Evolutionary conservation across 2,797 vertebrate species (phyloP).

Genomic region (Hydrocynus forskahlii): DNA sequence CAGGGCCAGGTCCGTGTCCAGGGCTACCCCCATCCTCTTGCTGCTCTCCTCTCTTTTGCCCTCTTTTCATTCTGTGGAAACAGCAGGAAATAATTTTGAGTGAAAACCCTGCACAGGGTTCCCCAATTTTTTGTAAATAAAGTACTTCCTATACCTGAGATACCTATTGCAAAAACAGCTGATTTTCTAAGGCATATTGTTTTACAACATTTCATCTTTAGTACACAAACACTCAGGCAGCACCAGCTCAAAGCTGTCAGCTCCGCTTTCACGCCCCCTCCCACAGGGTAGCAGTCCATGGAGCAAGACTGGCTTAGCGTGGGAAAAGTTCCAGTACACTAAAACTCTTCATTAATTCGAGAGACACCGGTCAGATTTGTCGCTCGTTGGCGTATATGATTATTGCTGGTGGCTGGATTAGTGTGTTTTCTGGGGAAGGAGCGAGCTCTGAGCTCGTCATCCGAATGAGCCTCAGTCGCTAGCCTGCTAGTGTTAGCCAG

Average conservation of each 20-base stretch:
- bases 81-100: neutral
- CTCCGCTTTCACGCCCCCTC: slow-evolving; percentile 1
- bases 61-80: slow-evolving; percentile 54
- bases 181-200: too few species aligned
- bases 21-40: neutral
- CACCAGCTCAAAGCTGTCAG: neutral
- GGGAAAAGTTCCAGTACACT: neutral
- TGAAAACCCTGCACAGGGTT: neutral
- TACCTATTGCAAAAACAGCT: neutral
- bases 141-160: neutral
- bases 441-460: too few species aligned
- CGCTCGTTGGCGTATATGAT: neutral
- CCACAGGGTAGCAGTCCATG: neutral
- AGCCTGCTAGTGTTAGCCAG: slow-evolving; percentile 3
- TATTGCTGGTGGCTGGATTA: too few species aligned
- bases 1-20: neutral
- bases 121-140: too few species aligned
- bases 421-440: too few species aligned
- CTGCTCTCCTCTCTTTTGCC: slow-evolving; percentile 24
- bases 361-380: neutral
- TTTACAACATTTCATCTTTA: too few species aligned
- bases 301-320: neutral
- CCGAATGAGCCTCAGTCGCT: neutral
- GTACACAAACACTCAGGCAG: too few species aligned
- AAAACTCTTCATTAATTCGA: too few species aligned